phyloP scores from a whole-genome alignment of 1,140 invertebrate species.

The Solenopsis fugax region DNA sequence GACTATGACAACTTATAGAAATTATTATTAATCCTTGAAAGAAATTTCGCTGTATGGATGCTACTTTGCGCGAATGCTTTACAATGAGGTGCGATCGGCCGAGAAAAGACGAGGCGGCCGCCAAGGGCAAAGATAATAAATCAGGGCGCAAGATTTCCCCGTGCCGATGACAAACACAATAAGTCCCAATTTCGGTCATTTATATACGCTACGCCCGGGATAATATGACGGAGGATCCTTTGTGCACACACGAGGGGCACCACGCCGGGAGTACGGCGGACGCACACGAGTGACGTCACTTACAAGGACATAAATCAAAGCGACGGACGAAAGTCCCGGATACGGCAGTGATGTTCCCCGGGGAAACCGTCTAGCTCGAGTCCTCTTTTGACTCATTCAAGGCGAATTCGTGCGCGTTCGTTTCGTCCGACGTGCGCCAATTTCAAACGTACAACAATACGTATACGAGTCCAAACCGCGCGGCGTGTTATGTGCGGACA shows the following conservation, averaged over 20 bases:
- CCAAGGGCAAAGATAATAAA: constrained; percentile 80
- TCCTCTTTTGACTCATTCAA: constrained; percentile 78
- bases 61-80: neutral
- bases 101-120: constrained; percentile 30
- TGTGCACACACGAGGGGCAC: constrained; percentile 82
- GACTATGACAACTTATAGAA: neutral
- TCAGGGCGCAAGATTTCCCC: constrained; percentile 84
- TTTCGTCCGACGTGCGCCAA: constrained; percentile 22
- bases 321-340: constrained; percentile 83
- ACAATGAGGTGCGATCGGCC: constrained; percentile 21
- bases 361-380: constrained; percentile 74
- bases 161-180: constrained; percentile 87
- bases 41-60: neutral
- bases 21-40: neutral
- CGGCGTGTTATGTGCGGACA: neutral
- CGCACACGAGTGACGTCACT: constrained; percentile 86
- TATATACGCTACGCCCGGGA: constrained; percentile 85
- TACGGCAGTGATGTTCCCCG: constrained; percentile 80
- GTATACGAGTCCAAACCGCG: constrained; percentile 20
- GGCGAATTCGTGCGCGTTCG: constrained; percentile 47
- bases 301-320: constrained; percentile 87
- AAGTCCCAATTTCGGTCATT: constrained; percentile 87
- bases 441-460: constrained; percentile 38
- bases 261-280: constrained; percentile 70
- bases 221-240: constrained; percentile 86